phyloP scores from a whole-genome alignment of 2,888 invertebrate genomes.

The Ormyrus nitidulus region DNA sequence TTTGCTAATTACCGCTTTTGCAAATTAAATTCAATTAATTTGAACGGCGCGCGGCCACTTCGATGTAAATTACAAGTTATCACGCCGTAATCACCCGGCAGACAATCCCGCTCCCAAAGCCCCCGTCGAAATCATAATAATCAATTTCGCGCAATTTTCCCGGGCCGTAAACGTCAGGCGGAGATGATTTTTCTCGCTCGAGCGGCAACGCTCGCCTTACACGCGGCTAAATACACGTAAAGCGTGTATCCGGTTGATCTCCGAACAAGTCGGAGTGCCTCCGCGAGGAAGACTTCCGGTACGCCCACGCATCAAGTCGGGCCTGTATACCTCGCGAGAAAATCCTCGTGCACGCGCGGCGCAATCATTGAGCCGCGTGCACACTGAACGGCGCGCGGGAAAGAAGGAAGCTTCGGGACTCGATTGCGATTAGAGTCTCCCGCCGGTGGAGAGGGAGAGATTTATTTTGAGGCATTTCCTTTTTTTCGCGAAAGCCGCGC shows the following conservation, averaged over 20 bases:
- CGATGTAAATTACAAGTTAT: constrained; percentile 21
- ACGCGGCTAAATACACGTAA: constrained; percentile 21
- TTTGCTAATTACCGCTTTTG: not conserved
- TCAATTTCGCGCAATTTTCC: constrained; percentile 15
- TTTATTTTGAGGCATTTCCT: constrained; percentile 35
- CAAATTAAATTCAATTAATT: not conserved
- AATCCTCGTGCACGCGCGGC: constrained; percentile 14
- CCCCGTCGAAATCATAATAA: constrained; percentile 32
- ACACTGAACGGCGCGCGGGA: too few species aligned
- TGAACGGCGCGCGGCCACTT: not conserved
- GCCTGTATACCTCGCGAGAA: not conserved
- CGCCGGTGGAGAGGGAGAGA: not conserved
- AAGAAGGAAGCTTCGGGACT: constrained; percentile 14
- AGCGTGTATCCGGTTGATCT: constrained; percentile 30
- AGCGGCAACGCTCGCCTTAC: not conserved
- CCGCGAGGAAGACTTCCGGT: constrained; percentile 65
- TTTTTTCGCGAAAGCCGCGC: constrained; percentile 2
- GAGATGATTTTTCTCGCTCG: not conserved
- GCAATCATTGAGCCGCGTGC: not conserved
- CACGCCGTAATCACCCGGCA: constrained; percentile 6
- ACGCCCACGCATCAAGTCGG: constrained; percentile 60
- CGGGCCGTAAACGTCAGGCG: constrained; percentile 10
- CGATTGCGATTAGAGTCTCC: constrained; percentile 22
- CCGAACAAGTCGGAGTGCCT: constrained; percentile 50
- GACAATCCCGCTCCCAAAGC: not conserved